Evolutionary conservation across 2,113 vertebrate genomes (phyloP), one percentile per base, ranked within the genome.

Genomic region (Oncorhynchus kisutch): DNA sequence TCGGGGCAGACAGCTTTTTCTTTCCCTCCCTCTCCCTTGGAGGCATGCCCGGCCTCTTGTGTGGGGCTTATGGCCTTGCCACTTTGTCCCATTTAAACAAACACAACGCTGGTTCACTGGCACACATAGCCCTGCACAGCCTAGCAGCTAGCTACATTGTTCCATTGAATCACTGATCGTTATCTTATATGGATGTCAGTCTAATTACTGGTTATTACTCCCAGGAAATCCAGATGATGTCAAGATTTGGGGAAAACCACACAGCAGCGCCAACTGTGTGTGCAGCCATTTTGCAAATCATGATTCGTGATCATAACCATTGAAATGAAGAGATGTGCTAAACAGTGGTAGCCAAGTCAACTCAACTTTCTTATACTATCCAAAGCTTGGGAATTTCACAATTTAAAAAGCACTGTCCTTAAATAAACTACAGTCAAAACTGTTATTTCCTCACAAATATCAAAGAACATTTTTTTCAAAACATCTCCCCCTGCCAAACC

Each of bases 11-110:
- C 39, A 78, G 48, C 51, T 45, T 11, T 1, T 2, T 34, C 29
- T 49, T 51, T 51, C 49, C 9, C 65, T 31, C 65, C 1, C 51
- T 72, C 51, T 68, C 20, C 51, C 3, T 13, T 68, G 65, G 27
- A 67, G 65, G 25, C 65, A 24, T 66, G 25, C 25, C 64, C 12
- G 13, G 64, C 27, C 22, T 27, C 64, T 66, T 27, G 22, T 66
- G 64, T 16, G 12, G 25, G 64, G 14, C 25, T 66, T 29, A 66
- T 5, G 64, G 64, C 64, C 64, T 66, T 66, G 64, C 24, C 27
- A 66, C 64, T 66, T 13, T 66, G 24, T 66, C 64, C 64, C 12
- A 66, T 66, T 66, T 66, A 66, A 66, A 66, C 64, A 66, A 27
- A 66, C 51, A 54, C 51, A 18, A 16, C 1, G 51, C 51, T 27